These are phyloP conservation scores for Ophion costatus DNA, from an alignment of 2,888 invertebrate species.

Conservation along the genomic window DNA sequence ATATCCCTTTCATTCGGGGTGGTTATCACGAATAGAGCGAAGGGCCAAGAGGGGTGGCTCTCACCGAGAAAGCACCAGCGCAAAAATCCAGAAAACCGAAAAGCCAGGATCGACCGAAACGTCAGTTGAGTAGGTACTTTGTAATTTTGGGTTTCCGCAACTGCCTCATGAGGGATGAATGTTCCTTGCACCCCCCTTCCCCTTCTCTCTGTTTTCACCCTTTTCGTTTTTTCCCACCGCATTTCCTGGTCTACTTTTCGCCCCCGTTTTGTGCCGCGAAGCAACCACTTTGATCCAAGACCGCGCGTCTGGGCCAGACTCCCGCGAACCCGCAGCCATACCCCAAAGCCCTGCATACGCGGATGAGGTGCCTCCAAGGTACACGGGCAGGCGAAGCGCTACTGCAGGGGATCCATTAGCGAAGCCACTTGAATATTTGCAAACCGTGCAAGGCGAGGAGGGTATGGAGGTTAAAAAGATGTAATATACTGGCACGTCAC, in stretches of 20 bases:
- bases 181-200: conserved; percentile 68
- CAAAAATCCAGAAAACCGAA: conserved; percentile 23
- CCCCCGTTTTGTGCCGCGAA: conserved; percentile 61
- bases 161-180: conserved; percentile 76
- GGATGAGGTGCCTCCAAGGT: not conserved
- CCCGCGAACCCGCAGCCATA: conserved; percentile 15
- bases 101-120: conserved; percentile 47
- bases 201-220: not conserved
- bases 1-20: conserved; percentile 27
- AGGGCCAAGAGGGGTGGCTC: conserved; percentile 45
- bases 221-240: conserved; percentile 10
- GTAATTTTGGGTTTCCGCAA: conserved; percentile 78
- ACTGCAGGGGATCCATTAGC: conserved; percentile 77
- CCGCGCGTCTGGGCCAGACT: conserved; percentile 63
- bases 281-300: conserved; percentile 79
- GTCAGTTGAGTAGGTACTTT: conserved; percentile 71
- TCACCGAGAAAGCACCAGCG: conserved; percentile 39
- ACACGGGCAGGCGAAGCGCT: conserved; percentile 32
- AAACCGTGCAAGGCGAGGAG: conserved; percentile 76
- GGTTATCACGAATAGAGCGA: conserved; percentile 1
- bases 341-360: conserved; percentile 9
- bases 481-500: conserved; percentile 81
- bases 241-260: conserved; percentile 27
- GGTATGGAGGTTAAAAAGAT: conserved; percentile 80
- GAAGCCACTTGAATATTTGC: conserved; percentile 83